Conservation (phyloP, 35 echinoderm and acorn worm species). For the Ophiothrix spiculata region DNA sequence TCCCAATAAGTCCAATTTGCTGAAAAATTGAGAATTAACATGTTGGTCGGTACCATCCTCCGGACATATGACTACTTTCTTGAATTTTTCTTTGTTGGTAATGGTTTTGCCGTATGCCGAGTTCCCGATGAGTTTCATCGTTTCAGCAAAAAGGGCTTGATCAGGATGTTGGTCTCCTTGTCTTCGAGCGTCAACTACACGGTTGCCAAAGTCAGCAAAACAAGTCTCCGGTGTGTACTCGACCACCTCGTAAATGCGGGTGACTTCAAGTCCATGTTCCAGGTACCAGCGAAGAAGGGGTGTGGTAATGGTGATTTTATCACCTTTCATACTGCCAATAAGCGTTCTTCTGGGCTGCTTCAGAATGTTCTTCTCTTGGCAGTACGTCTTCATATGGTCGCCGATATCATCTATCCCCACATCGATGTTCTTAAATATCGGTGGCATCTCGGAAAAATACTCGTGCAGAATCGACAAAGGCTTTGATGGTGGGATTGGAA, state of each 20-base stretch:
- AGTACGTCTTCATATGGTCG: constrained; percentile 34
- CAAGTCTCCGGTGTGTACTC: constrained; percentile 19
- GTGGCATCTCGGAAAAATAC: constrained; percentile 59
- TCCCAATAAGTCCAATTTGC: background rate
- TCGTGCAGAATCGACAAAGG: background rate
- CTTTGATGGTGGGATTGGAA: background rate
- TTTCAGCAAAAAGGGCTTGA: constrained; percentile 25
- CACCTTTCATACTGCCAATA: constrained; percentile 4
- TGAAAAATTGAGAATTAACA: background rate
- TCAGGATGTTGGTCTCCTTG: constrained; percentile 16
- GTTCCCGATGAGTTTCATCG: constrained; percentile 43
- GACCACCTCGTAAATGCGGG: constrained; percentile 16
- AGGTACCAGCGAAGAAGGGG: constrained; percentile 33
- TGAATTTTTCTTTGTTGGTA: constrained; percentile 27
- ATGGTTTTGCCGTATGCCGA: constrained; percentile 39
- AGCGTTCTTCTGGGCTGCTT: constrained; percentile 22
- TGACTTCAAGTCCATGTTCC: constrained; percentile 32
- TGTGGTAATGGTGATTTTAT: constrained; percentile 11
- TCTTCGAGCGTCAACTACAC: constrained; percentile 29
- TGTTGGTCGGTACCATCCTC: too few relatives aligned
- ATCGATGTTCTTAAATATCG: constrained; percentile 47
- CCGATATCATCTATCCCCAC: constrained; percentile 50
- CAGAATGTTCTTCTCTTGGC: constrained; percentile 8
- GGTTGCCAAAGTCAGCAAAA: constrained; percentile 13
- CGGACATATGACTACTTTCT: too few relatives aligned